These are phyloP conservation scores for Cantharis nigra DNA, from an alignment of 2,888 invertebrate genomes.

Conservation along the genomic window DNA sequence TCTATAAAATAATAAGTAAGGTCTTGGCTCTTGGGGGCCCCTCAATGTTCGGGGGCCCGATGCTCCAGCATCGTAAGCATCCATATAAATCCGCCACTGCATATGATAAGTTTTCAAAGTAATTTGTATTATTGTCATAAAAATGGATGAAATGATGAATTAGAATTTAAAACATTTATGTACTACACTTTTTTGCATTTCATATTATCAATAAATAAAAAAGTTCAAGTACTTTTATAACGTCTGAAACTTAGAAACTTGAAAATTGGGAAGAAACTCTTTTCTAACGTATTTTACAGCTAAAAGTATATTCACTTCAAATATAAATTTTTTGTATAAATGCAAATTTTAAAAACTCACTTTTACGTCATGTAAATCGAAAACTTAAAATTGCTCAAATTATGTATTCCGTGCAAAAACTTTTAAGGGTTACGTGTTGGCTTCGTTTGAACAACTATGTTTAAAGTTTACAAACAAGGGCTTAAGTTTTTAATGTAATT, in stretches of 20 bases:
- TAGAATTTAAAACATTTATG: background rate
- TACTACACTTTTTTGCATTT: background rate
- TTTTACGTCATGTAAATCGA: conserved; percentile 5
- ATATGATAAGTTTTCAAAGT: background rate
- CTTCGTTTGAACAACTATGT: conserved; percentile 12
- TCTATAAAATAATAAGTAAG: no score
- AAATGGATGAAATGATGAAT: background rate
- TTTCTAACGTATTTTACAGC: background rate
- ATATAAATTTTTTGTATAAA: background rate
- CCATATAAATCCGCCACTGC: no score
- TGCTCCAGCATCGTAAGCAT: no score
- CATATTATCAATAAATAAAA: background rate
- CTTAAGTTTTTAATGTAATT: conserved; percentile 13
- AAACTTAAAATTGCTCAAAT: conserved; percentile 12
- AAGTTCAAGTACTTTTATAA: background rate
- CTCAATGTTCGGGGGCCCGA: no score
- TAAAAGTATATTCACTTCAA: background rate
- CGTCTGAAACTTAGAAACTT: background rate
- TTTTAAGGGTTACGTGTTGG: conserved; percentile 16
- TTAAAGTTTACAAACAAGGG: conserved; percentile 18
- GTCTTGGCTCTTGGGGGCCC: no score
- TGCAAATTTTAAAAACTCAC: background rate
- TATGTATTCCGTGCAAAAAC: conserved; percentile 9
- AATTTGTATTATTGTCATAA: background rate
- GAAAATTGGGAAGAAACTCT: background rate